Conservation (phyloP, 2,797 vertebrate genomes). For the Diplodus sargus region DNA sequence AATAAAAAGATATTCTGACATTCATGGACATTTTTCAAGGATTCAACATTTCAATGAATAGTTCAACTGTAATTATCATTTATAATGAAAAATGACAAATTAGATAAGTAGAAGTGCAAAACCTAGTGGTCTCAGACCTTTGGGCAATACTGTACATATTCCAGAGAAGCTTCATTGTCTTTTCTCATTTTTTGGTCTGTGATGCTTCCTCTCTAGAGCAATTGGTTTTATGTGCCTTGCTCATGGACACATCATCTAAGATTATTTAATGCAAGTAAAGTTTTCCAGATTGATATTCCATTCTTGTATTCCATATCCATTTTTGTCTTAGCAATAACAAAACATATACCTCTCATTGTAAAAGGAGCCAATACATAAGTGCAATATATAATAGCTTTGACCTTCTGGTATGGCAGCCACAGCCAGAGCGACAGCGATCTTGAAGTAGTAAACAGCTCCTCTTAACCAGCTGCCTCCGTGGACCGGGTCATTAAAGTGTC, state of each 20-base stretch:
- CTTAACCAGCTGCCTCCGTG: slow-evolving; percentile 88
- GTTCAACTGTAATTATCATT: no score
- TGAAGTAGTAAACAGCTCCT: slow-evolving; percentile 89
- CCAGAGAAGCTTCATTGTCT: background rate
- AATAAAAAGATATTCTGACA: no score
- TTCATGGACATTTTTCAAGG: no score
- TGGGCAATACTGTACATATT: no score
- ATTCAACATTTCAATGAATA: no score
- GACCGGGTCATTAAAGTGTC: slow-evolving; percentile 87
- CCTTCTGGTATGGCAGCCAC: slow-evolving; percentile 88
- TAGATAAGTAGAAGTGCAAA: no score
- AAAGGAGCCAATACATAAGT: background rate
- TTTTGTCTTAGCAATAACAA: background rate
- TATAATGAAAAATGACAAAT: no score
- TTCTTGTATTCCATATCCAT: no score
- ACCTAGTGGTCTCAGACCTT: no score
- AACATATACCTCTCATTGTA: background rate
- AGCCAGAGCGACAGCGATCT: slow-evolving; percentile 87
- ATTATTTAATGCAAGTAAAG: background rate
- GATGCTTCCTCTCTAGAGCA: background rate
- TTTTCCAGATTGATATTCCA: background rate
- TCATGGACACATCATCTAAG: background rate
- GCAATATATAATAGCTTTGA: slow-evolving; percentile 30
- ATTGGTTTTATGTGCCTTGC: background rate
- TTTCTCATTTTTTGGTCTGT: background rate